These are phyloP conservation scores for Ischnus inquisitorius DNA, from an alignment of 2,888 invertebrate species.

Conservation along the genomic window DNA sequence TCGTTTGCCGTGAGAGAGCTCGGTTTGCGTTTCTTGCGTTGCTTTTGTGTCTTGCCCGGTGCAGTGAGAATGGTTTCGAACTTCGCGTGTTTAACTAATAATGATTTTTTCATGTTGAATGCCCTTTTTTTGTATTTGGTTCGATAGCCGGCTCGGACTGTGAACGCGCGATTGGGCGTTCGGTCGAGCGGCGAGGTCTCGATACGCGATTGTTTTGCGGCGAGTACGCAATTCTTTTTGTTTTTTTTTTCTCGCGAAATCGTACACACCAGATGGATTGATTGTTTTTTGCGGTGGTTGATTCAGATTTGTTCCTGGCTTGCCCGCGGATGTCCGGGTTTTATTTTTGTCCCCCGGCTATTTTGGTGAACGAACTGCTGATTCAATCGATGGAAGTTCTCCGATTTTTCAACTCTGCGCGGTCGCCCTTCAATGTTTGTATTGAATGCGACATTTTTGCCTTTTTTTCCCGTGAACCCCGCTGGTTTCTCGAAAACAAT, in stretches of 20 bases:
- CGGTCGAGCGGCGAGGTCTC: slow-evolving; percentile 50
- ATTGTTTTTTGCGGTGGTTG: slow-evolving; percentile 18
- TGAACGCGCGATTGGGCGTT: slow-evolving; percentile 43
- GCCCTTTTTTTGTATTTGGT: slow-evolving; percentile 44
- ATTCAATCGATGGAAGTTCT: slow-evolving; percentile 30
- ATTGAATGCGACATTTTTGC: slow-evolving; percentile 19
- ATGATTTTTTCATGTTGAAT: slow-evolving; percentile 36
- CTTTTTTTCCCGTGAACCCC: neutral
- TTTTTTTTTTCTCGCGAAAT: slow-evolving; percentile 42
- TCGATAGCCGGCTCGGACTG: slow-evolving; percentile 36
- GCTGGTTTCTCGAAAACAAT: slow-evolving; percentile 23
- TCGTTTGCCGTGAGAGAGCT: slow-evolving; percentile 55
- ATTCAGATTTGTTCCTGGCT: slow-evolving; percentile 24
- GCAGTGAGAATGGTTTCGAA: slow-evolving; percentile 47
- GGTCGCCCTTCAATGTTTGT: neutral
- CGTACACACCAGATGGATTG: slow-evolving; percentile 2
- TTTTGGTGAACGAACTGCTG: slow-evolving; percentile 39
- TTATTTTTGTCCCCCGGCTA: slow-evolving; percentile 12
- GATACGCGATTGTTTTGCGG: slow-evolving; percentile 8
- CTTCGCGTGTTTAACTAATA: slow-evolving; percentile 36
- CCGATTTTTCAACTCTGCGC: slow-evolving; percentile 18
- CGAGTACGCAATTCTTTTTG: slow-evolving; percentile 30
- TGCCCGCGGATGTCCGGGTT: slow-evolving; percentile 4
- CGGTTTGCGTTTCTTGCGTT: slow-evolving; percentile 1
- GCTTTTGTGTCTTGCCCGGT: slow-evolving; percentile 36